Conservation (phyloP, 2,113 vertebrate genomes). For the Australoheros scitulus region DNA sequence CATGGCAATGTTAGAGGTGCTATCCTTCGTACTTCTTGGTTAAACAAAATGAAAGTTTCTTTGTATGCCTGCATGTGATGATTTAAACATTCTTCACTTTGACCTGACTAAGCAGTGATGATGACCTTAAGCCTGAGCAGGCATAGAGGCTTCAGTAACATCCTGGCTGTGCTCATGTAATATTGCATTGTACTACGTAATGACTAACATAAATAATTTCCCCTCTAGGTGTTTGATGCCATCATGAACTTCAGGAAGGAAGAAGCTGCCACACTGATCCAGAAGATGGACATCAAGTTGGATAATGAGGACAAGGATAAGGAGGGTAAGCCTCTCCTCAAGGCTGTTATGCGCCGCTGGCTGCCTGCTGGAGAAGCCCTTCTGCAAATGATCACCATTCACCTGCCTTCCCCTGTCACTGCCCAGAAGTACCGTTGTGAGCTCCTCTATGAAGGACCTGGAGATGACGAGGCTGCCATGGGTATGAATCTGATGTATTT, state of each 20-base stretch:
- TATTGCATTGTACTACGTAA: background rate
- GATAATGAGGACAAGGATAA: slow-evolving; percentile 92
- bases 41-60: background rate
- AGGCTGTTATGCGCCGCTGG: slow-evolving; percentile 98
- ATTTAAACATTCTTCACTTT: slow-evolving; percentile 88
- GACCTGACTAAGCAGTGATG: slow-evolving; percentile 87
- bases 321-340: slow-evolving; percentile 92
- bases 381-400: slow-evolving; percentile 98
- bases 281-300: slow-evolving; percentile 93
- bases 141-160: background rate
- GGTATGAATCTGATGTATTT: slow-evolving; percentile 74
- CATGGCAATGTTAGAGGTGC: background rate
- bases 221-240: slow-evolving; percentile 87
- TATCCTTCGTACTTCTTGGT: background rate
- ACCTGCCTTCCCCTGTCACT: slow-evolving; percentile 94
- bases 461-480: slow-evolving; percentile 92
- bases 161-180: background rate
- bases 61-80: slow-evolving; percentile 80
- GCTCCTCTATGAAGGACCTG: slow-evolving; percentile 94
- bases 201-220: background rate
- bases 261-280: slow-evolving; percentile 87
- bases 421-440: slow-evolving; percentile 96
- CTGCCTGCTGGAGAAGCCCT: slow-evolving; percentile 93
- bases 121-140: slow-evolving; percentile 81
- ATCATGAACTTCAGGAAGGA: slow-evolving; percentile 97